Evolutionary conservation across 1,140 invertebrate species (phyloP), one percentile per base, ranked within the genome.

Genomic region (Bacillus rossius): DNA sequence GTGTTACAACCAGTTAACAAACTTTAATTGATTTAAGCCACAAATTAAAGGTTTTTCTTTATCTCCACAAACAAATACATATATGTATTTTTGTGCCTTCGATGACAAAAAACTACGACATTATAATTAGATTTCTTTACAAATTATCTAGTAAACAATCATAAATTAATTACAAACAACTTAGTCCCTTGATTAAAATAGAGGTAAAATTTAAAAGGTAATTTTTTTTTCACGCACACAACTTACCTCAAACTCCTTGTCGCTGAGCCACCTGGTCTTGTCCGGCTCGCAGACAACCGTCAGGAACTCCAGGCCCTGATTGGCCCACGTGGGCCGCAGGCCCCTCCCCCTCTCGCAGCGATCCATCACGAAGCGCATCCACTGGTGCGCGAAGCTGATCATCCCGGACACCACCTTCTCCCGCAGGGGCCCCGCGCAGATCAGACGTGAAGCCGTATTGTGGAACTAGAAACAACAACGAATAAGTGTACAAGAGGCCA

Each of bases 321-420:
- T 85, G 7, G 89, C 89, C 89, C 89, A 94, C 68, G 90, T 79
- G 0, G 92, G 91, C 59, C 89, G 77, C 60, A 89, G 75, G 2
- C 92, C 92, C 45, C 90, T 76, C 0, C 92, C 92, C 42, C 85
- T 75, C 69, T 94, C 92, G 69, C 91, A 95, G 25, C 87, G 79
- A 61, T 85, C 82, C 60, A 82, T 81, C 0, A 91, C 90, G 73
- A 94, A 95, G 38, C 80, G 77, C 88, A 94, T 94, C 92, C 92
- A 96, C 63, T 89, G 79, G 58, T 83, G 78, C 2, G 91, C 89
- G 74, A 94, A 93, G 47, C 79, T 73, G 1, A 93, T 82, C 45
- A 92, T 78, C 42, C 77, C 76, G 25, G 68, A 64, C 2, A 78
- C 73, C 58, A 70, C 71, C 55, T 62, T 64, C 38, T 60, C 67